Conservation (phyloP, 1,140 invertebrate species). For the Arion vulgaris region DNA sequence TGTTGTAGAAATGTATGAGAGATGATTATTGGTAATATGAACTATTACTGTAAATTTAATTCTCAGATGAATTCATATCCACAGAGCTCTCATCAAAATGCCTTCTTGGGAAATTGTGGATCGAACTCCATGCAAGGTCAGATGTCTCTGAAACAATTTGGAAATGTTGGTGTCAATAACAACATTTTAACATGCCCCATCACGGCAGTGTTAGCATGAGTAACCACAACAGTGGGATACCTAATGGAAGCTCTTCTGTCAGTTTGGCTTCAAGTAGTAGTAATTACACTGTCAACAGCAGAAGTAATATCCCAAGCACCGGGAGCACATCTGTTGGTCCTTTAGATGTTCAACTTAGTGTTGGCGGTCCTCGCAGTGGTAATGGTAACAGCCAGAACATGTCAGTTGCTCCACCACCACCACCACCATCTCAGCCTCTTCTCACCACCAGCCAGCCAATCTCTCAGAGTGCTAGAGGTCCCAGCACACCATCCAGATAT, state of each 20-base stretch:
- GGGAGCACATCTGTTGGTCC: constrained; percentile 8
- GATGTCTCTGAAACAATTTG: constrained; percentile 22
- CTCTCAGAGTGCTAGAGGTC: background rate
- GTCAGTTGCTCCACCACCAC: background rate
- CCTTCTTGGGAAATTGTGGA: background rate
- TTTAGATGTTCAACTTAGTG: background rate
- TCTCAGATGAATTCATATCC: background rate
- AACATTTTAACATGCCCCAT: background rate
- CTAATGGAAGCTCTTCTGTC: background rate
- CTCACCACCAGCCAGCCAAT: background rate
- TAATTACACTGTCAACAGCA: background rate
- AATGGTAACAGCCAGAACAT: background rate
- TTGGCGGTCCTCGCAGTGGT: background rate
- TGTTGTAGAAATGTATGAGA: too few relatives aligned
- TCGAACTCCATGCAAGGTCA: background rate
- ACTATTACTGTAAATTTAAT: too few relatives aligned
- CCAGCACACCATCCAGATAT: constrained; percentile 30
- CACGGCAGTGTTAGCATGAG: background rate
- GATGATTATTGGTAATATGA: too few relatives aligned
- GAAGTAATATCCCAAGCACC: background rate
- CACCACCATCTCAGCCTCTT: constrained; percentile 1
- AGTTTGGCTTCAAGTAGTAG: background rate
- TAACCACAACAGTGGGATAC: background rate
- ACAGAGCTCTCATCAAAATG: constrained; percentile 20
- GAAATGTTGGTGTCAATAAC: background rate